Evolutionary conservation across 2,797 vertebrate genomes (phyloP), one percentile per base, ranked within the genome.

Genomic region (Chaenodraco wilsoni): DNA sequence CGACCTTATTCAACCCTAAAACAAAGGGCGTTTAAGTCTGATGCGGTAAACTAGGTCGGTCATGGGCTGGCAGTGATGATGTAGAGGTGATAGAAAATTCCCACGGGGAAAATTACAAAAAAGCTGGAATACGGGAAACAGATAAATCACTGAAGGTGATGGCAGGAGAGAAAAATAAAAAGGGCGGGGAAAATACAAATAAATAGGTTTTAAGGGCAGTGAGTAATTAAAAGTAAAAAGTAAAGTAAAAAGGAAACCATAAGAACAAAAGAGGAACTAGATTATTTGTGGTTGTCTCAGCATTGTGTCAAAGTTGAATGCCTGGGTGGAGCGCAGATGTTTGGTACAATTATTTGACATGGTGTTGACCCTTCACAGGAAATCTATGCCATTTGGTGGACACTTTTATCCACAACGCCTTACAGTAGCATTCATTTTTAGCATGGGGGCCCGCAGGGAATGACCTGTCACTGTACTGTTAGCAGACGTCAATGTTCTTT

Each of bases 291-390:
- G 74, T 80, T 73, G 67, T 85, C 75, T 89, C 75, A 55, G 78
- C 81, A 90, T 91, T 90, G 89, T 91, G 76, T 82, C 27, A 49
- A 71, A 66, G 70, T 84, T 91, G 87, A 92, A 92, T 89, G 86
- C 69, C 59, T 67, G 90, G 89, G 88, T 81, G 90, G 84, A 90
- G 86, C 15, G 19, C 72, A 55, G 45, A 57, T 21, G 63, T 84
- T 86, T 69, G 79, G 71, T 72, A 88, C 88, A 91, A 89, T 90
- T 69, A 83, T 82, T 27, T 87, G 79, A 89, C 87, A 82, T 64
- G 56, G 9, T 0, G 46, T 50, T 88, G 90, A 91, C 87, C 88
- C 81, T 63, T 74, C 45, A 37, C 84, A 89, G 87, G 84, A 92
- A 90, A 79, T 72, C 52, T 62, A 46, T 65, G 76, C 71, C 80